A percentile compares a stretch with the other conserved stretches of the same genome.
Evolutionary conservation across 2,797 vertebrate species (phyloP).

Genomic region (Poecilia gillii): DNA sequence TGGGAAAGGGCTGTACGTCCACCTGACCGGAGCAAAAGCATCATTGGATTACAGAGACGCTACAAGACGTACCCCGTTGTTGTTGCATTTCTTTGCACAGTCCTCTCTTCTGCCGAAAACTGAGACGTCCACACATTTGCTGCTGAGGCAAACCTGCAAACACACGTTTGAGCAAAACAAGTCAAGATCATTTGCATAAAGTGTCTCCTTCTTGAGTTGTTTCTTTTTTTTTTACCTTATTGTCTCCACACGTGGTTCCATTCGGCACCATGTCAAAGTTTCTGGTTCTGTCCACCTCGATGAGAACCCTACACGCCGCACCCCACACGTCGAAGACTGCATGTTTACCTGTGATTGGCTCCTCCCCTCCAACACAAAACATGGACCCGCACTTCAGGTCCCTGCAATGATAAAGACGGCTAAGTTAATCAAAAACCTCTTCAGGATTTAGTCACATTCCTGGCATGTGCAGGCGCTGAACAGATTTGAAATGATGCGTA

Average conservation of each 20-base stretch:
- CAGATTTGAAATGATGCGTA: conserved; percentile 60
- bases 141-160: conserved; percentile 85
- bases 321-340: conserved; percentile 41
- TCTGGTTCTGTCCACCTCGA: conserved; percentile 64
- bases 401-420: conserved; percentile 41
- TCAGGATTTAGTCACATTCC: not conserved
- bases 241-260: conserved; percentile 83
- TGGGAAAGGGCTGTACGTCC: not conserved
- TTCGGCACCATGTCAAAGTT: conserved; percentile 80
- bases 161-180: conserved; percentile 6
- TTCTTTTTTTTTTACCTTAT: conserved; percentile 81
- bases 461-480: not conserved
- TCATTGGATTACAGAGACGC: not conserved
- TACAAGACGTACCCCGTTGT: conserved; percentile 77
- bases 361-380: conserved; percentile 83
- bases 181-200: not conserved
- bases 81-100: conserved; percentile 86
- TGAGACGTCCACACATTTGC: conserved; percentile 81
- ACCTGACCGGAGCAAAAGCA: not conserved
- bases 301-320: conserved; percentile 59
- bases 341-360: conserved; percentile 70
- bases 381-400: conserved; percentile 83
- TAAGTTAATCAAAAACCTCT: not conserved
- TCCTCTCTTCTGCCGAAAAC: conserved; percentile 83
- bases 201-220: accelerated